Evolutionary conservation across 2,797 vertebrate species (phyloP).

Genomic region (Onychomys torridus): DNA sequence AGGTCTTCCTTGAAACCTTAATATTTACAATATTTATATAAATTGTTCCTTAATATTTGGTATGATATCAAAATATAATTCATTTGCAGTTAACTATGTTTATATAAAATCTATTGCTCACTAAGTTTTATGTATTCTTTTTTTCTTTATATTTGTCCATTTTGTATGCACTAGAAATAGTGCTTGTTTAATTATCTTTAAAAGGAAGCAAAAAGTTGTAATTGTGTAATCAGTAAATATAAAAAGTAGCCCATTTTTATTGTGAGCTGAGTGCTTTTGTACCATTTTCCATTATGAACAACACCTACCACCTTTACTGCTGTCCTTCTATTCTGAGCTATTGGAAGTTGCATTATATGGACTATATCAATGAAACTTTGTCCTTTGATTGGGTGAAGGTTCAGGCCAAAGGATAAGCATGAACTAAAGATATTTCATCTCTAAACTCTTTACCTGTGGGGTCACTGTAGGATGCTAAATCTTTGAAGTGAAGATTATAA

Average conservation of each 20-base stretch:
- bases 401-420: not conserved
- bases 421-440: not conserved
- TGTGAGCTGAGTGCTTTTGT: not conserved
- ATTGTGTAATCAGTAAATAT: not conserved
- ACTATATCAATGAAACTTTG: not conserved
- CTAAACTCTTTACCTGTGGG: not conserved
- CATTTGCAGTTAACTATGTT: not conserved
- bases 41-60: constrained; percentile 6
- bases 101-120: not conserved
- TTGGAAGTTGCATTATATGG: not conserved
- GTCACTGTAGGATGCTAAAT: not conserved
- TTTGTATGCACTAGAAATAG: not conserved
- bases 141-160: not conserved
- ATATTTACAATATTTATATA: not conserved
- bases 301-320: rapidly evolving
- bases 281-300: not conserved
- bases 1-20: not conserved
- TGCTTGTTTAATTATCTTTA: not conserved
- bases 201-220: not conserved
- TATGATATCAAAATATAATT: not conserved
- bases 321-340: not conserved
- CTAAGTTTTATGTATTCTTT: not conserved
- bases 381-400: not conserved
- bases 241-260: not conserved
- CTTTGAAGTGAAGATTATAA: not conserved